Conservation (phyloP, 2,113 vertebrate species). For the Acanthisitta chloris region DNA sequence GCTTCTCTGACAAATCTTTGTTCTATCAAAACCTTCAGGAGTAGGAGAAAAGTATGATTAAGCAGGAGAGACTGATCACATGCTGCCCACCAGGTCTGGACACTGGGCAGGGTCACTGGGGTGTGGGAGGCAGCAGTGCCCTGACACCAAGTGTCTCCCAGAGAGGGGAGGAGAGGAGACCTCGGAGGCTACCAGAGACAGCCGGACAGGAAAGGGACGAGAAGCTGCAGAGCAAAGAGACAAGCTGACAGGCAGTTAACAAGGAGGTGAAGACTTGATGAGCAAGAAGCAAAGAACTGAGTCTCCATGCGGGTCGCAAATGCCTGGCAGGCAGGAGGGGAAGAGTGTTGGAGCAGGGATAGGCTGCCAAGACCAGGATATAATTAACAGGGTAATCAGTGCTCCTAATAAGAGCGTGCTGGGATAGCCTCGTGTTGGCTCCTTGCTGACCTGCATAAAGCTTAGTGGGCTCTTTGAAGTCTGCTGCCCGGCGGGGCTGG, state of each 20-base stretch:
- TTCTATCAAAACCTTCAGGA: neutral
- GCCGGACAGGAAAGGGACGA: neutral
- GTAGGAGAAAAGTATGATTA: neutral
- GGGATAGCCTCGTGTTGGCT: neutral
- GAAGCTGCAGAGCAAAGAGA: neutral
- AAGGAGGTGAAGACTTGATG: neutral
- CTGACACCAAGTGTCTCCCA: neutral
- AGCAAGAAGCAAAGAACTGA: neutral
- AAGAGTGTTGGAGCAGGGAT: neutral
- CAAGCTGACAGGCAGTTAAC: neutral
- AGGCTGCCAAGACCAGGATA: neutral
- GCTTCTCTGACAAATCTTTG: neutral
- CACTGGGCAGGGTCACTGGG: fast-evolving
- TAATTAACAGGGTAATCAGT: neutral
- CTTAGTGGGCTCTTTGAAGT: neutral
- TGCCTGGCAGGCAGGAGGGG: neutral
- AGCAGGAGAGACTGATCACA: neutral
- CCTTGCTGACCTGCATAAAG: neutral
- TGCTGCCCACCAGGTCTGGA: fast-evolving
- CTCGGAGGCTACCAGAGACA: neutral
- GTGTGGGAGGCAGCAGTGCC: neutral
- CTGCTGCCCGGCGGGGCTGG: neutral
- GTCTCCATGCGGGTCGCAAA: fast-evolving
- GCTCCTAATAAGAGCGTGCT: neutral
- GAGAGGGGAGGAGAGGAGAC: neutral